A percentile compares a stretch with the other conserved stretches of the same genome.
These are phyloP conservation scores for Heteromurus nitidus DNA, from an alignment of 2,888 invertebrate species.

Conservation along the genomic window DNA sequence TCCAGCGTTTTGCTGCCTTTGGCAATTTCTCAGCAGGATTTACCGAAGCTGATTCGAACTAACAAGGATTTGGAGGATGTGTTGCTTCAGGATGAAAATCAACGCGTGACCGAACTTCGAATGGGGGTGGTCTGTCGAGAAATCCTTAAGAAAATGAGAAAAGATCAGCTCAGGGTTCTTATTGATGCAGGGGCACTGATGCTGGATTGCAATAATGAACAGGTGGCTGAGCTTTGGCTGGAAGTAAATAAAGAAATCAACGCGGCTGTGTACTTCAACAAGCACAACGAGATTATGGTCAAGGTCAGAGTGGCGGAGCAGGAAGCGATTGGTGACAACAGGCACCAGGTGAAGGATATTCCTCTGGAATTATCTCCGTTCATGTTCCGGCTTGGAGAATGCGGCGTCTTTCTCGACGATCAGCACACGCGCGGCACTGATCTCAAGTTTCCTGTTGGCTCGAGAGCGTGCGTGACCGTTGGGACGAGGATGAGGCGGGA, in stretches of 20 bases:
- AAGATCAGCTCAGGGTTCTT: conserved; percentile 37
- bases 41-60: conserved; percentile 27
- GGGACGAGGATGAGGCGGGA: conserved; percentile 61
- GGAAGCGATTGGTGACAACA: too few relatives aligned
- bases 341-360: too few relatives aligned
- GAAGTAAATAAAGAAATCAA: conserved; percentile 30
- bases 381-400: conserved; percentile 42
- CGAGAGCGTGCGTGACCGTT: conserved; percentile 61
- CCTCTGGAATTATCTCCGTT: conserved; percentile 61
- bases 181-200: conserved; percentile 68
- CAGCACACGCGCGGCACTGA: conserved; percentile 69
- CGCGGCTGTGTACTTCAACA: conserved; percentile 47
- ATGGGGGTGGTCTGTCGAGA: conserved; percentile 1
- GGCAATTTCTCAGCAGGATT: conserved; percentile 42
- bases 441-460: conserved; percentile 55
- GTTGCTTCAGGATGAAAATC: conserved; percentile 37
- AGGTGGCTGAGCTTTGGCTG: conserved; percentile 71
- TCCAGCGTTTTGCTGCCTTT: conserved; percentile 49
- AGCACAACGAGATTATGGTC: conserved; percentile 5
- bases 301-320: conserved; percentile 8
- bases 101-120: neutral
- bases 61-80: conserved; percentile 32
- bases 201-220: conserved; percentile 65
- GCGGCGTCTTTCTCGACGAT: conserved; percentile 67
- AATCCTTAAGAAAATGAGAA: conserved; percentile 43